phyloP scores from a whole-genome alignment of 2,113 vertebrate species.

The Parotia lawesii region DNA sequence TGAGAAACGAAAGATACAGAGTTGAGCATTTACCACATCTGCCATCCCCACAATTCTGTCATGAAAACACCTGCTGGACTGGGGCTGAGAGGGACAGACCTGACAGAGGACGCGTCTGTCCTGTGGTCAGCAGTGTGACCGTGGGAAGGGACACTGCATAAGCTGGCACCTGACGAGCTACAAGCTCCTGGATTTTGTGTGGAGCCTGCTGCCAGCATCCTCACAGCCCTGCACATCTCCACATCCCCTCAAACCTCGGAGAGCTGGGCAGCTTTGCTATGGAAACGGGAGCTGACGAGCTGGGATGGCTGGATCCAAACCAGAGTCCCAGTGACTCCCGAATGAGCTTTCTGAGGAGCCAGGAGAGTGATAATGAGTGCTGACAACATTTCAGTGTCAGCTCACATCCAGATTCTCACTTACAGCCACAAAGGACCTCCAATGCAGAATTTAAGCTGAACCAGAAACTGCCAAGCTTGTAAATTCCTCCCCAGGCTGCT shows the following conservation, averaged over 20 bases:
- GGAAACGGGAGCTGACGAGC: fast-evolving
- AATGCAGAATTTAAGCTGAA: background rate
- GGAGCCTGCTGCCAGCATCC: background rate
- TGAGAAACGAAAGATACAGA: background rate
- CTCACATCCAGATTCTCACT: background rate
- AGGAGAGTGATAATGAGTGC: fast-evolving
- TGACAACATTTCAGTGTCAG: background rate
- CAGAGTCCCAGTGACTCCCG: background rate
- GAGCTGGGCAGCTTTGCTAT: background rate
- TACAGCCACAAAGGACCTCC: background rate
- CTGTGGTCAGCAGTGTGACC: background rate
- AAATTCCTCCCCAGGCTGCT: background rate
- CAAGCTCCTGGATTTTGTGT: background rate
- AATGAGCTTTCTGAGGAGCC: background rate
- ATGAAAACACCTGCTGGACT: background rate
- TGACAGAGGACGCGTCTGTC: background rate
- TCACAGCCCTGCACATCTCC: background rate
- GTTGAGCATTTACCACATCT: background rate
- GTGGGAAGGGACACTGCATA: background rate
- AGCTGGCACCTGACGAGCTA: background rate
- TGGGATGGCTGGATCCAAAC: background rate
- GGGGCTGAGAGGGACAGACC: background rate
- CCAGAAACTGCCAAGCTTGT: background rate
- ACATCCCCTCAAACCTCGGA: background rate
- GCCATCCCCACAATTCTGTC: background rate